Base-by-base conservation (phyloP, 2,113 vertebrate genomes). In the Neolamprologus devosi region DNA sequence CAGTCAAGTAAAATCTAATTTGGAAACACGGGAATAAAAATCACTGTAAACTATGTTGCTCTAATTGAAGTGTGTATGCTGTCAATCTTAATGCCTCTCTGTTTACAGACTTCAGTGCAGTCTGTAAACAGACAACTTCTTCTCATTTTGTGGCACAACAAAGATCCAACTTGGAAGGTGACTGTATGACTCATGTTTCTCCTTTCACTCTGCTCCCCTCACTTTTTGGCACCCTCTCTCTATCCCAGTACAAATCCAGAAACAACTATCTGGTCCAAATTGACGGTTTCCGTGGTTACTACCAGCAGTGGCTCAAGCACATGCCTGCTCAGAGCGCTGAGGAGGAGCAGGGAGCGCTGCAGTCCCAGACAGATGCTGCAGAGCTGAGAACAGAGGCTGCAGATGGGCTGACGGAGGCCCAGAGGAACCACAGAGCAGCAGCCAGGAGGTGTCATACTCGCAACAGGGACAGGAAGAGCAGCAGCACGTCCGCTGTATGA, bases 271-370 rank as follows among this genome's bases (percentile, higher is more conserved):
- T 99, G 93, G 96, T 98, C 87, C 98, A 98, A 88, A 98, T 99
- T 0, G 96, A 99, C 30, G 98, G 98, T 28, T 99, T 99, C 88
- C 97, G 99, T 30, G 97, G 97, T 87, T 99, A 97, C 94, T 99
- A 99, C 89, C 95, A 97, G 86, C 83, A 96, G n/a, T 99, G 99
- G 99, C 91, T 99, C 68, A 96, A 95, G 84, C 75, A 90, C 13
- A 97, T 97, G 97, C 96, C 96, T 3, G 98, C 94, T 79, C 96
- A 97, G 85, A 97, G 96, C 75, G 94, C 96, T 1, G 90, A 92
- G 23, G 88, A 87, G 2, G 28, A 87, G 54, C 83, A 86, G 83
- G 23, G 12, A 4, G 51, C 19, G 9, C 60, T 55, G 42, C 57
- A 86, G 81, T 4, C 42, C 6, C 73, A 90, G 68, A 28, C 47